These are phyloP conservation scores for Varanus komodoensis DNA, from an alignment of 2,113 vertebrate genomes.

Conservation along the genomic window DNA sequence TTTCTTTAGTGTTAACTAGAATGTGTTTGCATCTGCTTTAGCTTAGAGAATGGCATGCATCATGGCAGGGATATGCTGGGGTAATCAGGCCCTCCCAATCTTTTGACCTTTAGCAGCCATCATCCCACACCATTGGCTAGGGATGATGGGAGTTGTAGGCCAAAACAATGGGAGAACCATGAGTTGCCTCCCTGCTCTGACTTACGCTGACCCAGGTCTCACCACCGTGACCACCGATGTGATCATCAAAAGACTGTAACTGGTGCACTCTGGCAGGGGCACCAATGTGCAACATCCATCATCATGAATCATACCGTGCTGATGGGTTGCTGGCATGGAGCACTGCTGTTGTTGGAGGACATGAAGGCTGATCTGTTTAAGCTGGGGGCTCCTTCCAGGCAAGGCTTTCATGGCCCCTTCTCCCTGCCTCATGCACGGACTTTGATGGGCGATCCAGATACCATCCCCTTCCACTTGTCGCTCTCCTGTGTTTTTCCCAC, in stretches of 20 bases:
- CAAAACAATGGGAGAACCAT: no score
- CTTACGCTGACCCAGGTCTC: not conserved
- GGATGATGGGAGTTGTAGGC: no score
- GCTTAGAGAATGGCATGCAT: not conserved
- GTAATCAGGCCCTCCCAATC: no score
- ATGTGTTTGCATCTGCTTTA: not conserved
- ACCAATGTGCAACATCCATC: not conserved
- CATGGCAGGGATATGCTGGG: not conserved
- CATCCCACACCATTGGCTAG: no score
- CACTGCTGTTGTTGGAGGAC: not conserved
- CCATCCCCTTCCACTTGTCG: no score
- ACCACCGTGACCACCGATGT: not conserved
- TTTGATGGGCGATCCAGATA: no score
- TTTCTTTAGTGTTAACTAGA: not conserved
- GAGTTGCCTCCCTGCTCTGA: no score
- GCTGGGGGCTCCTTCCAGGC: not conserved
- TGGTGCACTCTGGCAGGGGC: not conserved
- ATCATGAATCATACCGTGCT: not conserved
- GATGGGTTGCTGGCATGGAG: not conserved
- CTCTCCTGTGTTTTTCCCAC: no score
- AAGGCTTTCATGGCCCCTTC: no score
- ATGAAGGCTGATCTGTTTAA: not conserved
- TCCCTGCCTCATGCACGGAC: no score
- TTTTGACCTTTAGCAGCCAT: no score
- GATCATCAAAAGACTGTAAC: not conserved